Evolutionary conservation across 2,797 vertebrate genomes (phyloP).

Genomic region (Myripristis murdjan): DNA sequence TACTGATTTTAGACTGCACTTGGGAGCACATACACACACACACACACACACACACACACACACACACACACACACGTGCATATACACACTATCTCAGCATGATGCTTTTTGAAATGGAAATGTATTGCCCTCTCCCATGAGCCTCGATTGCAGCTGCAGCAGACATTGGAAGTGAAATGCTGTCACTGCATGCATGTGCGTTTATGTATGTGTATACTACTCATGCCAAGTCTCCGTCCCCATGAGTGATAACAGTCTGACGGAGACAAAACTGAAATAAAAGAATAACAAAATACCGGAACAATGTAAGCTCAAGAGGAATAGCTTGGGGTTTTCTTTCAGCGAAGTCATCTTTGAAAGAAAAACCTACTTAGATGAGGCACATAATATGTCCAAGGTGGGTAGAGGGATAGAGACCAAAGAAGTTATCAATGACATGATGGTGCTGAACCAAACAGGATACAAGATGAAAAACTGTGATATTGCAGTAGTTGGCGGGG

Average conservation of each 20-base stretch:
- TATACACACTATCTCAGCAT: not conserved
- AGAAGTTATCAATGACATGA: slow-evolving; percentile 39
- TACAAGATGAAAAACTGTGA: slow-evolving; percentile 32
- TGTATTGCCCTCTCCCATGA: slow-evolving; percentile 27
- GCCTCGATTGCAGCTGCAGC: slow-evolving; percentile 54
- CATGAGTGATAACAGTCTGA: slow-evolving; percentile 35
- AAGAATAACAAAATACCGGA: slow-evolving; percentile 46
- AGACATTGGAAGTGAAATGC: slow-evolving; percentile 32
- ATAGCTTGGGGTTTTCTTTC: not conserved
- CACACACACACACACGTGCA: not conserved
- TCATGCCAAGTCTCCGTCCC: slow-evolving; percentile 22
- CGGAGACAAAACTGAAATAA: slow-evolving; percentile 55
- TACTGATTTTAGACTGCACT: slow-evolving; percentile 47
- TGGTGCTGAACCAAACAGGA: slow-evolving; percentile 36
- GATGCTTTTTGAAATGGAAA: slow-evolving; percentile 52
- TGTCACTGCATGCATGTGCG: slow-evolving; percentile 31
- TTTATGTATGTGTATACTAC: not conserved
- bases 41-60: not conserved
- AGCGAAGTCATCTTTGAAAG: slow-evolving; percentile 3
- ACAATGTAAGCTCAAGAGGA: slow-evolving; percentile 27
- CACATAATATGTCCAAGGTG: not conserved
- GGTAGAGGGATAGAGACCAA: slow-evolving; percentile 6
- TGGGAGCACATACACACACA: slow-evolving; percentile 9
- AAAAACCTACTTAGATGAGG: slow-evolving; percentile 10
- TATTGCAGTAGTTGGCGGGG: not conserved